Base-by-base conservation (phyloP, 2,797 vertebrate species). In the Xiphorhynchus erythropygius region DNA sequence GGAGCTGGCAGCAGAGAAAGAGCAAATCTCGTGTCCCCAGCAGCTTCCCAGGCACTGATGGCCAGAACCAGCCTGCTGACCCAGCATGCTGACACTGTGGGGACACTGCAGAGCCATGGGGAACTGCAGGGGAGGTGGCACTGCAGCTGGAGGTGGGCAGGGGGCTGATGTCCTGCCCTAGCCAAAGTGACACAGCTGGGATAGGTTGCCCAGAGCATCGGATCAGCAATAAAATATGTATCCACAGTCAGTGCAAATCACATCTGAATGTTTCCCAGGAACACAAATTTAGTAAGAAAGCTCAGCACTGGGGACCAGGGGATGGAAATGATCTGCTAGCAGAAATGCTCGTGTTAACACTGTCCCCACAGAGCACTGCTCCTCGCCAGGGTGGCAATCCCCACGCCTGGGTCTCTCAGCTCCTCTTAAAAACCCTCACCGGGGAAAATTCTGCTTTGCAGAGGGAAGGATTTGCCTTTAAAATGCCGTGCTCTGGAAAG, bases 151-250 rank as follows among this genome's bases (percentile, higher is more conserved):
- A 77, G 44, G 24, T 32, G 35, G 49, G 49, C 35, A 52, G 23
- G n/a, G 24, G 11, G 3, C 25, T 28, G 39, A 30, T 39, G 69
- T 44, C 23, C 80, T 57, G 32, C 80, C 80, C 64, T 69, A 70
- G 37, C 41, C 44, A 3, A 30, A 12, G 11, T 21, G 32, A 41
- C 62, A 35, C 3, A 11, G 21, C 68, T 0, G 0, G 10, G 9
- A 79, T 27, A 30, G 11, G 53, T 13, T 70, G 35, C 57, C 67
- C 50, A 35, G 68, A 65, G 46, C 62, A 32, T 75, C 41, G 27
- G 62, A 49, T 24, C 44, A 67, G 19, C 47, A 28, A 46, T 89
- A 56, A 84, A 88, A 73, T 52, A 28, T 4, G 2, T 62, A 84
- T 68, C 37, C 23, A 11, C 28, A n/a, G 55, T n/a, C 60, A 28